These are phyloP conservation scores for Phaenicophaeus curvirostris DNA, from an alignment of 2,797 vertebrate genomes.

Conservation along the genomic window DNA sequence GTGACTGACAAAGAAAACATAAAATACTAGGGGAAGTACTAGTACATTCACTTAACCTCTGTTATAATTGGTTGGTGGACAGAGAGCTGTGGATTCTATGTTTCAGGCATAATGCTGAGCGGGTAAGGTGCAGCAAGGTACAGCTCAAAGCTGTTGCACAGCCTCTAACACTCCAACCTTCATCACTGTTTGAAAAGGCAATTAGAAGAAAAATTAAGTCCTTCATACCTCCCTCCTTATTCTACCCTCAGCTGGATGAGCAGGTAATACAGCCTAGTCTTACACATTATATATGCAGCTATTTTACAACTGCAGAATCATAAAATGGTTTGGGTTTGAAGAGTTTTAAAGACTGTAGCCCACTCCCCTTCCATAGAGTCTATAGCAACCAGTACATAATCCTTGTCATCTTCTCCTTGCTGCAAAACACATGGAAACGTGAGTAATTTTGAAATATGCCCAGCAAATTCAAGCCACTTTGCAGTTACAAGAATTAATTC, in stretches of 20 bases:
- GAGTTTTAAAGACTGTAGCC: too few species aligned
- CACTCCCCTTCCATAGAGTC: neutral
- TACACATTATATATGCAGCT: neutral
- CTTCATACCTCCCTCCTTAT: neutral
- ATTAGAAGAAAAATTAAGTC: neutral
- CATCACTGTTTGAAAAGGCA: neutral
- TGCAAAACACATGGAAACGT: neutral
- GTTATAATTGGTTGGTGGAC: neutral
- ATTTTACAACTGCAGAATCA: neutral
- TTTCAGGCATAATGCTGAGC: neutral
- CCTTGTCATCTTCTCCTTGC: neutral
- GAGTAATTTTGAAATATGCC: neutral
- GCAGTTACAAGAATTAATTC: neutral
- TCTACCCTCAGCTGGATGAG: neutral
- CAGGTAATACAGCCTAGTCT: neutral
- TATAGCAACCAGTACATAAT: neutral
- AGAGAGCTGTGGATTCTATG: neutral
- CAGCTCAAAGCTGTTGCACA: neutral
- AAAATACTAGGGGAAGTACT: neutral
- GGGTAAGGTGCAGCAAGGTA: neutral
- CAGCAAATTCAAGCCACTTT: neutral
- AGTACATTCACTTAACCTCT: neutral
- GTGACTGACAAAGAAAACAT: neutral
- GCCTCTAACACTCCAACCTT: neutral
- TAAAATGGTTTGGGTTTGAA: neutral